Base-by-base conservation (phyloP, 2,888 invertebrate species). In the Chydorus sphaericus region DNA sequence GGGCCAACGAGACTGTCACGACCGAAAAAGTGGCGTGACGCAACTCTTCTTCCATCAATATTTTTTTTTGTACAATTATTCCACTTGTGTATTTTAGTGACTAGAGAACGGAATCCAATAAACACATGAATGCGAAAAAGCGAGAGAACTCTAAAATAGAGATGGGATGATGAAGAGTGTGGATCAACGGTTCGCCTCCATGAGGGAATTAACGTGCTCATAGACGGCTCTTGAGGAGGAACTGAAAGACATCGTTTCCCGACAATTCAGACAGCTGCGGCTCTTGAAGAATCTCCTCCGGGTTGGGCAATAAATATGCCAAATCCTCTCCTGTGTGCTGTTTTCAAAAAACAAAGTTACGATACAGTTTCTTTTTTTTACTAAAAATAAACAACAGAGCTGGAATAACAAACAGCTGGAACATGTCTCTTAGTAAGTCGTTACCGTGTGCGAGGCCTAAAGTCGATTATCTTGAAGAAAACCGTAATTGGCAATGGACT, bases 391-490 rank as follows among this genome's bases (percentile, higher is more conserved):
- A n/a, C n/a, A n/a, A n/a, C n/a, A n/a, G n/a, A n/a, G n/a, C n/a
- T n/a, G n/a, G n/a, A n/a, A n/a, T n/a, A n/a, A n/a, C n/a, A n/a
- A n/a, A n/a, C n/a, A n/a, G n/a, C n/a, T n/a, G n/a, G n/a, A n/a
- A n/a, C n/a, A n/a, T n/a, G n/a, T n/a, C n/a, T n/a, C n/a, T n/a
- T n/a, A n/a, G n/a, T n/a, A n/a, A n/a, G n/a, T n/a, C n/a, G n/a
- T n/a, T n/a, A n/a, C n/a, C n/a, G n/a, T n/a, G n/a, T n/a, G n/a
- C n/a, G 60, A 54, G 65, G 63, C 4, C 66, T 67, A 18, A 88
- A 73, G 67, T 87, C 83, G 55, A 85, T 76, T 51, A 89, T 75
- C 62, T 82, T 82, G 71, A 85, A 91, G 71, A 92, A 87, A 58
- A 84, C 67, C 39, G 84, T 81, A 61, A n/a, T 77, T 73, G 62